phyloP scores from a whole-genome alignment of 2,797 vertebrate genomes.

The Spinibarbus caldwelli region DNA sequence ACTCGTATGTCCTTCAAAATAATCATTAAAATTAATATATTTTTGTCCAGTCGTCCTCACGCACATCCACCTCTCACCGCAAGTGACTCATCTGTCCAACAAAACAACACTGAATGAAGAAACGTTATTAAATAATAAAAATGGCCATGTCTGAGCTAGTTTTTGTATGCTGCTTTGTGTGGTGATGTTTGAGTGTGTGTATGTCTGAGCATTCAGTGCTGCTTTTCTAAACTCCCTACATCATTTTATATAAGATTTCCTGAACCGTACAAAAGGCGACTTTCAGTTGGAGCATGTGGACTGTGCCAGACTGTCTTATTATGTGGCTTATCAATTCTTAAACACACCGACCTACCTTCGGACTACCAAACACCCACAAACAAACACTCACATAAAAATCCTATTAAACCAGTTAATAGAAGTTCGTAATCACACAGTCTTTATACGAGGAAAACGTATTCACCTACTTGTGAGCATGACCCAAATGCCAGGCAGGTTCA shows the following conservation, averaged over 20 bases:
- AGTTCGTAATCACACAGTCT: constrained; percentile 10
- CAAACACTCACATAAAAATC: constrained; percentile 1
- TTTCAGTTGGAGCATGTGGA: constrained; percentile 26
- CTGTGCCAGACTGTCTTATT: constrained; percentile 41
- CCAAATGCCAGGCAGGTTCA: constrained; percentile 10
- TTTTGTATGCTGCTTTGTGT: constrained; percentile 1
- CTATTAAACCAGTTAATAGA: constrained; percentile 10
- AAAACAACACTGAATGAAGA: constrained; percentile 30
- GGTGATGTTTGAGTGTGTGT: neutral
- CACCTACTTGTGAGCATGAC: constrained; percentile 16
- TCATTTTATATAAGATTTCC: constrained; percentile 49
- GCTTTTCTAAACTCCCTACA: constrained; percentile 37
- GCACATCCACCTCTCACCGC: constrained; percentile 23
- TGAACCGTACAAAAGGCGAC: constrained; percentile 37
- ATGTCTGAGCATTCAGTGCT: constrained; percentile 37
- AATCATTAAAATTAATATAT: constrained; percentile 10
- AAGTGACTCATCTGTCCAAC: constrained; percentile 41
- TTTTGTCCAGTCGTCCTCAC: neutral
- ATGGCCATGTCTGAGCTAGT: neutral
- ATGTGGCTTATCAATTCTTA: constrained; percentile 52
- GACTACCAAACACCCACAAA: constrained; percentile 33
- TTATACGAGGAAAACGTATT: neutral
- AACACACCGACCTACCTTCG: constrained; percentile 58
- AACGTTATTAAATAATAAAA: constrained; percentile 19
- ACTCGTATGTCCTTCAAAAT: neutral